These are phyloP conservation scores for Eutolmus rufibarbis DNA, from an alignment of 2,888 invertebrate genomes.

Conservation along the genomic window DNA sequence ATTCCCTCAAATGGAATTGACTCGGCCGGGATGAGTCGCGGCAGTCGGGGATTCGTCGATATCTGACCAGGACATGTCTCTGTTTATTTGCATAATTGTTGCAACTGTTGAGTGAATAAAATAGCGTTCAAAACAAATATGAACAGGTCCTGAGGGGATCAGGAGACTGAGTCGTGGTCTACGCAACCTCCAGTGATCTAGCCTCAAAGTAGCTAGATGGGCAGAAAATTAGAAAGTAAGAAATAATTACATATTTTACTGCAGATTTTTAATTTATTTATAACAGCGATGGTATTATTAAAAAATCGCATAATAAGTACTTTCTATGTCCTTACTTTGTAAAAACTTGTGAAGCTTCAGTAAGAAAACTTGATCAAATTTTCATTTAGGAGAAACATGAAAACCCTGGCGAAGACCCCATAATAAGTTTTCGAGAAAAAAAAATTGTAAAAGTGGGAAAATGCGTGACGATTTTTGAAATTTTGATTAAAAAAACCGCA, in stretches of 20 bases:
- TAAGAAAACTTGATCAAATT: too few relatives aligned
- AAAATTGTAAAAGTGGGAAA: too few relatives aligned
- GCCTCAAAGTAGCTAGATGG: not conserved
- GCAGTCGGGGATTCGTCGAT: not conserved
- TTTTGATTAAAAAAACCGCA: too few relatives aligned
- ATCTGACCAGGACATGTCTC: conserved; percentile 28
- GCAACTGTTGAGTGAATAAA: conserved; percentile 34
- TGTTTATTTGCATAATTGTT: conserved; percentile 38
- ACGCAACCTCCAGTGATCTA: not conserved
- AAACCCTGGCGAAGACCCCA: too few relatives aligned
- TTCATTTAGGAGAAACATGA: too few relatives aligned
- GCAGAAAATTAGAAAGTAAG: not conserved
- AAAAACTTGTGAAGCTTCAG: too few relatives aligned
- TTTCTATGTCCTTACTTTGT: too few relatives aligned
- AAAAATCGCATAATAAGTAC: too few relatives aligned
- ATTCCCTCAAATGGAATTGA: conserved; percentile 27
- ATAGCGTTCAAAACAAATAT: conserved; percentile 9
- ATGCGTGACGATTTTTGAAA: too few relatives aligned
- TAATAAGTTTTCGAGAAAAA: too few relatives aligned
- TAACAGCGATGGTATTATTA: too few relatives aligned
- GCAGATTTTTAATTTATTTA: not conserved
- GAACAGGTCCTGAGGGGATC: not conserved
- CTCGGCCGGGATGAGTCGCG: not conserved
- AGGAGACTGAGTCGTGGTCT: not conserved
- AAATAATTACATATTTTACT: not conserved